Base-by-base conservation (phyloP, 2,888 invertebrate genomes). In the Machimus atricapillus region DNA sequence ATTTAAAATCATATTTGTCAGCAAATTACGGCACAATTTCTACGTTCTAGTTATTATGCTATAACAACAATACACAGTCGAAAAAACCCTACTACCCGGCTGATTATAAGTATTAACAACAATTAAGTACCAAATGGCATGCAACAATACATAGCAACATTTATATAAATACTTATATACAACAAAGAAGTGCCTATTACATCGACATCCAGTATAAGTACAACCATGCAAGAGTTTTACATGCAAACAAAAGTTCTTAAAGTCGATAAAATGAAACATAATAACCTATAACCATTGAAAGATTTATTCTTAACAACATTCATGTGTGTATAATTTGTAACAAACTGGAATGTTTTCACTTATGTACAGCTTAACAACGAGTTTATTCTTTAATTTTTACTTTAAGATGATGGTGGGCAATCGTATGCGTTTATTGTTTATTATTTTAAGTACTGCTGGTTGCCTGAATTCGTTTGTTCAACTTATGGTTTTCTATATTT, bases 131-230 rank as follows among this genome's bases (percentile, higher is more conserved):
- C 46, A 40, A 82, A 56, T 82, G 34, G 58, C 82, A 82, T 82
- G 82, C 82, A 82, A 82, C 58, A 82, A 58, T 82, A 58, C 31
- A 12, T 66, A 79, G 79, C 79, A 79, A 79, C 79, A 79, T 79
- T 66, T 66, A 66, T 66, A 66, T 66, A 66, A 66, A 66, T 66
- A 52, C 9, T 66, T 66, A 23, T 66, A 8, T 66, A 66, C 27
- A 66, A 66, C 66, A 23, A 66, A 66, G 66, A 66, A 66, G 12
- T 66, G 66, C 66, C 23, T 66, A 66, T 66, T 66, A 27, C 66
- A 66, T 27, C 19, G 66, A 66, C 66, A 66, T 66, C 23, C 27
- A 66, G 27, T 66, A 66, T 12, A 66, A 66, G 66, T 66, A 52
- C 52, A 52, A 19, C 19, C 66, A 66, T 66, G 66, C 66, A 66